These are phyloP conservation scores for Chunga burmeisteri DNA, from an alignment of 2,113 vertebrate genomes.

Conservation along the genomic window DNA sequence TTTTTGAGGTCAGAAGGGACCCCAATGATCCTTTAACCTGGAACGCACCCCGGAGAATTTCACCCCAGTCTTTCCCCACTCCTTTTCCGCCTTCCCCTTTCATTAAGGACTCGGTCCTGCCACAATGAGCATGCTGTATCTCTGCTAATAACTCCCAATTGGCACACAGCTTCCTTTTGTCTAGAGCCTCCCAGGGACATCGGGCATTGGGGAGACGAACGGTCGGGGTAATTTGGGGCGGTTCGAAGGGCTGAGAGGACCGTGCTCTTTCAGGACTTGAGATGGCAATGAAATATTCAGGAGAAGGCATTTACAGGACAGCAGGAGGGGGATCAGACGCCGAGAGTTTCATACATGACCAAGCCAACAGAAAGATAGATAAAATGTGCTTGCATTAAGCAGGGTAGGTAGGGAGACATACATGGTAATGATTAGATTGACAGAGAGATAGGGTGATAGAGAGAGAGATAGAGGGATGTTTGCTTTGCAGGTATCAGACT, in stretches of 20 bases:
- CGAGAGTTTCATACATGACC: not conserved
- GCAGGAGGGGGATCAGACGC: not conserved
- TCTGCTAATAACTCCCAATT: slow-evolving; percentile 24
- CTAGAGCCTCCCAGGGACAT: not conserved
- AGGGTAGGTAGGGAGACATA: slow-evolving; percentile 1
- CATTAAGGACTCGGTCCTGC: not conserved
- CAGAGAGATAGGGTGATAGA: not conserved
- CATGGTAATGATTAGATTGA: slow-evolving; percentile 7
- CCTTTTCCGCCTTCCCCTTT: slow-evolving; percentile 2
- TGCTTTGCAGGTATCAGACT: slow-evolving; percentile 18
- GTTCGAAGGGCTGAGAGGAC: not conserved
- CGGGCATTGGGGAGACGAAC: not conserved
- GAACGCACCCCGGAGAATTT: not conserved
- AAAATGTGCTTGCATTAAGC: not conserved
- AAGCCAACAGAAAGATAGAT: slow-evolving; percentile 22
- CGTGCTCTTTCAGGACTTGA: not conserved
- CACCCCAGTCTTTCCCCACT: not conserved
- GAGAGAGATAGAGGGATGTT: not conserved
- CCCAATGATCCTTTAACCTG: not conserved
- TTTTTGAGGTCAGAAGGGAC: not conserved
- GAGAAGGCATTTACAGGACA: not conserved
- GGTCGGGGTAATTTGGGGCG: not conserved
- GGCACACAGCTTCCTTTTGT: slow-evolving; percentile 48
- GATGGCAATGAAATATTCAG: not conserved
- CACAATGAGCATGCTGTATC: not conserved